phyloP scores from a whole-genome alignment of 1,140 invertebrate species.

The Cheumatopsyche charites region DNA sequence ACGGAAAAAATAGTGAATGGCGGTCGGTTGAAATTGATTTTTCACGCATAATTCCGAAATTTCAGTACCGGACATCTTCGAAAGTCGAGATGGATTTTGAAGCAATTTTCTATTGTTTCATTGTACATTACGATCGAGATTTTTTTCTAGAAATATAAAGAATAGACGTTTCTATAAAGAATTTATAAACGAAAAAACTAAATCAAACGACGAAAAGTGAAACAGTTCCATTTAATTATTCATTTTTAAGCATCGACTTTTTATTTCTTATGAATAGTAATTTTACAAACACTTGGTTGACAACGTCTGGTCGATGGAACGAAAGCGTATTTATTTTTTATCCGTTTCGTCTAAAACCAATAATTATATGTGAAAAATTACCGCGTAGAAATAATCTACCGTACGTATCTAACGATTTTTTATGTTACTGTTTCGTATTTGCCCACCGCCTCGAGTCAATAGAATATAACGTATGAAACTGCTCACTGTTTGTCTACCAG shows the following conservation, averaged over 20 bases:
- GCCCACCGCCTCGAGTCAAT: conserved; percentile 18
- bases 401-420: conserved; percentile 13
- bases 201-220: no score
- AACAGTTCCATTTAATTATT: no score
- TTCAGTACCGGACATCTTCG: no score
- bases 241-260: no score
- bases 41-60: background rate
- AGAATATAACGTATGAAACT: conserved; percentile 18
- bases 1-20: background rate
- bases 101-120: no score
- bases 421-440: conserved; percentile 13
- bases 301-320: background rate
- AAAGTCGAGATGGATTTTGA: no score
- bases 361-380: conserved; percentile 27
- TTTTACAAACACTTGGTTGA: background rate
- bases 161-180: no score
- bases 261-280: no score
- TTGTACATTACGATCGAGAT: no score
- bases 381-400: conserved; percentile 25
- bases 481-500: conserved; percentile 25
- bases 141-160: no score
- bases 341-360: conserved; percentile 20
- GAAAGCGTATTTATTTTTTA: conserved; percentile 13
- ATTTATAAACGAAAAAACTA: no score
- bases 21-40: background rate